Evolutionary conservation across 2,113 vertebrate genomes (phyloP).

Genomic region (Cettia cetti): DNA sequence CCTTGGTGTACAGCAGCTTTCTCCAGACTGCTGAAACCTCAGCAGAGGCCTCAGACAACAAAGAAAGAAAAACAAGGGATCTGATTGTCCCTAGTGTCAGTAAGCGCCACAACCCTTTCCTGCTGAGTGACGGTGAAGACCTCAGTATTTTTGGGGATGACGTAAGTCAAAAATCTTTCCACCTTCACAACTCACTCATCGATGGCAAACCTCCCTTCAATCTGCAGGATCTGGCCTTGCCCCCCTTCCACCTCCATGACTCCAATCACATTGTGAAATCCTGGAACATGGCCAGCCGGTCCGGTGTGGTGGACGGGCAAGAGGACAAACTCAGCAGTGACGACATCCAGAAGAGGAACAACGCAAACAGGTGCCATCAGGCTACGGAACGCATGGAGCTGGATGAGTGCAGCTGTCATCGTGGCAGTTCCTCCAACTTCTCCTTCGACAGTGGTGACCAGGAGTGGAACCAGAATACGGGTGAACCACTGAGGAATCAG

Average conservation of each 20-base stretch:
- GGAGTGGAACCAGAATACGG: slow-evolving; percentile 85
- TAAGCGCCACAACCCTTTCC: slow-evolving; percentile 87
- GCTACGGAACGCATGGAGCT: slow-evolving; percentile 72
- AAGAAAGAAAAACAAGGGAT: slow-evolving; percentile 54
- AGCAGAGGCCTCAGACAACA: slow-evolving; percentile 31
- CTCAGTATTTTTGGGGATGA: slow-evolving; percentile 66
- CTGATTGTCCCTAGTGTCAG: slow-evolving; percentile 54
- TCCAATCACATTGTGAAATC: slow-evolving; percentile 64
- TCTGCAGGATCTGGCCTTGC: slow-evolving; percentile 78
- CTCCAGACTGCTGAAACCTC: slow-evolving; percentile 78
- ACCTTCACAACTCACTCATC: slow-evolving; percentile 78
- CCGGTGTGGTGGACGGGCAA: slow-evolving; percentile 71
- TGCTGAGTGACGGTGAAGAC: slow-evolving; percentile 77
- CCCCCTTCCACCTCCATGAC: slow-evolving; percentile 78
- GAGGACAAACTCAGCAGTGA: slow-evolving; percentile 68
- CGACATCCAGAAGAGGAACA: slow-evolving; percentile 43
- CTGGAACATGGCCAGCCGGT: slow-evolving; percentile 67
- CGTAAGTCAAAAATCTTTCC: slow-evolving; percentile 81
- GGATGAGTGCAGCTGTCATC: slow-evolving; percentile 74
- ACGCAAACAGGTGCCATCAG: slow-evolving; percentile 8
- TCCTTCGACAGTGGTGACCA: slow-evolving; percentile 86
- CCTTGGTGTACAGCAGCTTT: slow-evolving; percentile 87
- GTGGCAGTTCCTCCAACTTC: slow-evolving; percentile 76
- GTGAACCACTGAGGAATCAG: slow-evolving; percentile 72
- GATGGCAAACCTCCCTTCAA: slow-evolving; percentile 74